Conservation (phyloP, 2,888 invertebrate species). For the Machimus rusticus region DNA sequence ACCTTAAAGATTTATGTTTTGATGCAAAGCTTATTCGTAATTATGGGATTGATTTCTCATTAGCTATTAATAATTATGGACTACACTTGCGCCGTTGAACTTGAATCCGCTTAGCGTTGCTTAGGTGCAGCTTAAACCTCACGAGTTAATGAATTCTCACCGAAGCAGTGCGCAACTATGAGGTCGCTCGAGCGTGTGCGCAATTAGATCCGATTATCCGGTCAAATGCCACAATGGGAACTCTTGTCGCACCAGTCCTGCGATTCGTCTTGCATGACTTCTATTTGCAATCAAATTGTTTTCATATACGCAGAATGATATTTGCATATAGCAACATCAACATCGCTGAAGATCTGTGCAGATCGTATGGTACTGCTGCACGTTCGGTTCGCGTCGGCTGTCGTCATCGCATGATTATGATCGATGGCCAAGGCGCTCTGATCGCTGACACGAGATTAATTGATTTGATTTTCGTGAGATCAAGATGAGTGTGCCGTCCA, state of each 20-base stretch:
- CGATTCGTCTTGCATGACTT: not conserved
- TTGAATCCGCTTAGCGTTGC: not conserved
- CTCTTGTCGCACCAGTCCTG: not conserved
- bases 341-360: not conserved
- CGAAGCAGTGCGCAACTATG: not conserved
- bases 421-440: slow-evolving; percentile 7
- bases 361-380: not conserved
- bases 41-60: not conserved
- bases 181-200: not conserved
- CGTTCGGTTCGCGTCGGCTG: not conserved
- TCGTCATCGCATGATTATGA: slow-evolving; percentile 24
- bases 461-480: slow-evolving; percentile 42
- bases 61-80: not conserved
- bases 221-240: not conserved
- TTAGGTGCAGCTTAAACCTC: not conserved
- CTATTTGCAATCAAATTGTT: not conserved
- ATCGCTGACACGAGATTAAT: slow-evolving; percentile 33
- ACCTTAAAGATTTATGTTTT: not conserved
- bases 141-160: not conserved
- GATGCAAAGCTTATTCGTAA: not conserved
- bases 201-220: not conserved
- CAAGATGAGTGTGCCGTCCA: slow-evolving; percentile 31
- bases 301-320: not conserved
- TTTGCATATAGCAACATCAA: not conserved
- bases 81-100: not conserved